Evolutionary conservation across 1,140 invertebrate genomes (phyloP).

Genomic region (Pygmarrhopalites habei): DNA sequence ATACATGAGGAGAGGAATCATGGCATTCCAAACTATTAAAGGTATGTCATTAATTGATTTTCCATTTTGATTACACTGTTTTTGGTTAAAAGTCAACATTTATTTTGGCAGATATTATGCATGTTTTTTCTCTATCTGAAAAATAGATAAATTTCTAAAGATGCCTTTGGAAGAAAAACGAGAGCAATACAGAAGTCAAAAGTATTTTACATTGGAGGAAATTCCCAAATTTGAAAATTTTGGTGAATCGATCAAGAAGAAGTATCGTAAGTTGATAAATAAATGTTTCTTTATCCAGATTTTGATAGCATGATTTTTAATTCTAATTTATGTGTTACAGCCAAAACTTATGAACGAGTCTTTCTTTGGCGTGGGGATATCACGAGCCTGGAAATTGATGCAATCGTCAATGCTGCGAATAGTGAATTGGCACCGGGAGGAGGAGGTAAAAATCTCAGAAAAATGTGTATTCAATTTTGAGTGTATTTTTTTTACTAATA

Average conservation of each 20-base stretch:
- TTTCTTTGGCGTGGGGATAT: slow-evolving; percentile 73
- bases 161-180: slow-evolving; percentile 15
- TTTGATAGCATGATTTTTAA: neutral
- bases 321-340: no score
- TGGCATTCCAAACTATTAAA: no score
- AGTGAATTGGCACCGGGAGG: slow-evolving; percentile 67
- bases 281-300: neutral
- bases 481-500: neutral
- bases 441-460: slow-evolving; percentile 51
- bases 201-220: neutral
- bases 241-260: neutral
- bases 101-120: no score
- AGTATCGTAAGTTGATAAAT: slow-evolving; percentile 1
- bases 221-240: neutral
- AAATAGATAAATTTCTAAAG: neutral
- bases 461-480: no score
- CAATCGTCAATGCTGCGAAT: slow-evolving; percentile 90
- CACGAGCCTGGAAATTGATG: slow-evolving; percentile 78
- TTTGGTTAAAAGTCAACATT: no score
- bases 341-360: slow-evolving; percentile 41
- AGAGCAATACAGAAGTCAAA: neutral
- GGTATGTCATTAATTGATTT: no score
- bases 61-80: no score
- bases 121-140: no score
- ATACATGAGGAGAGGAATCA: no score